Evolutionary conservation across 2,797 vertebrate genomes (phyloP).

Genomic region (Heteromormyrus szaboi): DNA sequence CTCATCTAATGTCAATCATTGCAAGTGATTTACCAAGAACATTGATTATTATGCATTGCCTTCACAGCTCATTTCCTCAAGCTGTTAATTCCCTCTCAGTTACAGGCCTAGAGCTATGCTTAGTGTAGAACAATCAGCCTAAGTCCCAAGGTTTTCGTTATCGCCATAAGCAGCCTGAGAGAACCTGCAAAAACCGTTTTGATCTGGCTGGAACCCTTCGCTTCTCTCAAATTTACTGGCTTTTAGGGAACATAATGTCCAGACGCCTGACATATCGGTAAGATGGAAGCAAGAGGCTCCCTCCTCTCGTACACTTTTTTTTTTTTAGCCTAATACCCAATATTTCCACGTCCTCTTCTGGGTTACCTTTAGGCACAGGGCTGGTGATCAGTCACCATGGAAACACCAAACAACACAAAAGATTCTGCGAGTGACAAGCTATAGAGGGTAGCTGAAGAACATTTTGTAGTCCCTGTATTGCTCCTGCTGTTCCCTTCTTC

Average conservation of each 20-base stretch:
- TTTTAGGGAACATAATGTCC: neutral
- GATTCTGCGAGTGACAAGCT: neutral
- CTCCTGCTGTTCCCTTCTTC: neutral
- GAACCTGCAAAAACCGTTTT: neutral
- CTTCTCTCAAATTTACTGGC: neutral
- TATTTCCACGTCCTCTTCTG: neutral
- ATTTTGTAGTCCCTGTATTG: neutral
- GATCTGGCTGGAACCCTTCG: neutral
- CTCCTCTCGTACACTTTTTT: neutral
- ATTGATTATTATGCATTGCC: neutral
- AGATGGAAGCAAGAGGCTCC: neutral
- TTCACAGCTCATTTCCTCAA: neutral
- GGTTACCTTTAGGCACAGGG: neutral
- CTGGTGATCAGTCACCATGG: conserved; percentile 4
- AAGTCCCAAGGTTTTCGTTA: neutral
- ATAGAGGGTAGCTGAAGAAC: neutral
- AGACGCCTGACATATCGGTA: neutral
- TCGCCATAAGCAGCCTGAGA: neutral
- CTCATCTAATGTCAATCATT: neutral
- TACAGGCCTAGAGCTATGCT: neutral
- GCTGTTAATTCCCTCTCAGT: neutral
- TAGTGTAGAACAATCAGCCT: neutral
- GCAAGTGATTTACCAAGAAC: neutral
- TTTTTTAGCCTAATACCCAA: neutral
- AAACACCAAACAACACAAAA: neutral